Conservation (phyloP, 2,797 vertebrate genomes). For the Etheostoma nigrum region DNA sequence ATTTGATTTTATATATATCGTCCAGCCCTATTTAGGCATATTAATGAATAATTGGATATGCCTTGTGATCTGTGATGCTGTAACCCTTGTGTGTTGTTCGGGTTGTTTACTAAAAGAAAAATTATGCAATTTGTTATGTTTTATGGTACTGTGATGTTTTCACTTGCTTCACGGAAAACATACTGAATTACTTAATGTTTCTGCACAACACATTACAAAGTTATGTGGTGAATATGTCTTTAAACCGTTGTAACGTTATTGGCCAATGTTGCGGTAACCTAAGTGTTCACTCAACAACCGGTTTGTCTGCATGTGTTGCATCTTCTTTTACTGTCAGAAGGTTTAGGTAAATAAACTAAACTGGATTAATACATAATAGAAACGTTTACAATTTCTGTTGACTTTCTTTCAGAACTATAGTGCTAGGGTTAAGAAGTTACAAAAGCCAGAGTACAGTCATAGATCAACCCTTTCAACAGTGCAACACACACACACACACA, state of each 20-base stretch:
- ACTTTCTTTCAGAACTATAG: neutral
- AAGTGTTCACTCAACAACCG: neutral
- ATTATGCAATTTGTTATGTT: no score
- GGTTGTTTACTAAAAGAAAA: no score
- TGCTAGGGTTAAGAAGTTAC: neutral
- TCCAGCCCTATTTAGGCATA: no score
- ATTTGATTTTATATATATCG: no score
- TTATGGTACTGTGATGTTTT: no score
- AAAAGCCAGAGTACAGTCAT: neutral
- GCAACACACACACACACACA: neutral
- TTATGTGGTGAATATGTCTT: no score
- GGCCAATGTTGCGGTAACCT: fast-evolving
- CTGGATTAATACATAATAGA: neutral
- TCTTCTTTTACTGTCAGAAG: neutral
- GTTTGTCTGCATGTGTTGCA: neutral
- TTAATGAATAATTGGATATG: no score
- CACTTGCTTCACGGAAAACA: no score
- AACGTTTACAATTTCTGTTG: neutral
- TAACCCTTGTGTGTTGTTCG: no score
- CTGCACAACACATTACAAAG: neutral
- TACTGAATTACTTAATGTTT: no score
- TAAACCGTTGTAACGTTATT: neutral
- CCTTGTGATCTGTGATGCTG: no score
- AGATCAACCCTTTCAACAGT: neutral
- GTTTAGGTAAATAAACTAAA: no score